Evolutionary conservation across 2,888 invertebrate species (phyloP).

Genomic region (Tenthredo distinguenda): DNA sequence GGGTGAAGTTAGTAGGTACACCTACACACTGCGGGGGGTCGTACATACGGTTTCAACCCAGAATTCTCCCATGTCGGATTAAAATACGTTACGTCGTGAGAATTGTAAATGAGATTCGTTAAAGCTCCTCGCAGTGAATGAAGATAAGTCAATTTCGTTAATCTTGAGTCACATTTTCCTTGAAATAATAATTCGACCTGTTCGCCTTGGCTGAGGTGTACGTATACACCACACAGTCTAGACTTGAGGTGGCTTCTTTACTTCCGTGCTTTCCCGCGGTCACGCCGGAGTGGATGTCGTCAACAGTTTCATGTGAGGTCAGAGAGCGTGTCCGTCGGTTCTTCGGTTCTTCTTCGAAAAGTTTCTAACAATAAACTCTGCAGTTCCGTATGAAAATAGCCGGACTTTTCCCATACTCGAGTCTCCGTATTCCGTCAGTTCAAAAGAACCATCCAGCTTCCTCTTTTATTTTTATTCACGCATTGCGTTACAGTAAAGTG

Average conservation of each 20-base stretch:
- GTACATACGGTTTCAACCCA: not conserved
- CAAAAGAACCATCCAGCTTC: not conserved
- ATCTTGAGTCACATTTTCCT: not conserved
- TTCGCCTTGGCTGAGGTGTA: not conserved
- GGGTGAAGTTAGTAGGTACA: not conserved
- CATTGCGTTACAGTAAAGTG: not conserved
- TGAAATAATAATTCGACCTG: not conserved
- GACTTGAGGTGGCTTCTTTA: slow-evolving; percentile 13
- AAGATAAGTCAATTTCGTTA: not conserved
- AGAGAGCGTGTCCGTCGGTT: slow-evolving; percentile 49
- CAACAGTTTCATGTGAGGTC: slow-evolving; percentile 43
- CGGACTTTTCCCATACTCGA: not conserved
- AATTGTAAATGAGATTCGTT: not conserved
- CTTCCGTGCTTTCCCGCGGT: slow-evolving; percentile 45
- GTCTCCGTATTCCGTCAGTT: not conserved
- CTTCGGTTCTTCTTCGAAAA: slow-evolving; percentile 6
- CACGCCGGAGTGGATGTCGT: slow-evolving; percentile 10
- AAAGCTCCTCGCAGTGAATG: not conserved
- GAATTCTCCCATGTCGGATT: not conserved
- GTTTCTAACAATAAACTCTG: slow-evolving; percentile 8
- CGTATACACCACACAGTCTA: not conserved
- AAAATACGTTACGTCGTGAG: not conserved
- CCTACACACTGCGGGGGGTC: not conserved
- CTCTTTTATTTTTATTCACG: not conserved
- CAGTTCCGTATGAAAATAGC: not conserved